phyloP scores from a whole-genome alignment of 1,140 invertebrate genomes.

The Drosophila nannoptera region DNA sequence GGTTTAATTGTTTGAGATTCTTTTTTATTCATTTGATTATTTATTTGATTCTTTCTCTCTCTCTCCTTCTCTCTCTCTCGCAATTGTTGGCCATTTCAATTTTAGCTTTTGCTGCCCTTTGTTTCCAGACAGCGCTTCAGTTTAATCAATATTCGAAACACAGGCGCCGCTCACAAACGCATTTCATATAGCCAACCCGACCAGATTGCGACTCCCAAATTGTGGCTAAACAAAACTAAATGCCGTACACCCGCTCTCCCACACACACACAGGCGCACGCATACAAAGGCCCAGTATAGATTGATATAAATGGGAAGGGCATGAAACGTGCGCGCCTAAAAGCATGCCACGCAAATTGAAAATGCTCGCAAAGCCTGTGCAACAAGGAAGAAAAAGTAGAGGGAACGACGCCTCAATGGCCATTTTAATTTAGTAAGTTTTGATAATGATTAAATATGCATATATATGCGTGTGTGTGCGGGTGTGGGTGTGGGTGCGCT shows the following conservation, averaged over 20 bases:
- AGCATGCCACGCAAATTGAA: constrained; percentile 69
- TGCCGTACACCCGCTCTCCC: constrained; percentile 27
- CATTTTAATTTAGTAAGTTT: constrained; percentile 74
- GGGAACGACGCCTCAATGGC: constrained; percentile 58
- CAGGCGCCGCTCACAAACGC: constrained; percentile 43
- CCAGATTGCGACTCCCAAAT: constrained; percentile 42
- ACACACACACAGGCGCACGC: not conserved
- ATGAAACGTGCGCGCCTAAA: constrained; percentile 54
- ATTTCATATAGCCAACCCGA: constrained; percentile 23
- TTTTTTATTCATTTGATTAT: constrained; percentile 33
- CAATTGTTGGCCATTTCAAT: constrained; percentile 50
- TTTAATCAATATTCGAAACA: constrained; percentile 75
- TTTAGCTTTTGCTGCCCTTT: constrained; percentile 21
- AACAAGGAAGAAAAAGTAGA: not conserved
- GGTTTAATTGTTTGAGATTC: constrained; percentile 45
- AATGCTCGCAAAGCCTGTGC: constrained; percentile 55
- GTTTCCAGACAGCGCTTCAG: constrained; percentile 40
- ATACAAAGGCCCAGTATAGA: constrained; percentile 15
- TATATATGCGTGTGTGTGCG: constrained; percentile 7
- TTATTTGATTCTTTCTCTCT: no score
- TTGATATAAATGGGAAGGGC: constrained; percentile 4
- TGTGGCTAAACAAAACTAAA: constrained; percentile 73
- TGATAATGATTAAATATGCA: constrained; percentile 53
- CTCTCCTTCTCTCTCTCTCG: constrained; percentile 10
- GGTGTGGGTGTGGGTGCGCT: not conserved